Conservation (phyloP, 2,113 vertebrate species). For the Entomyzon cyanotis region DNA sequence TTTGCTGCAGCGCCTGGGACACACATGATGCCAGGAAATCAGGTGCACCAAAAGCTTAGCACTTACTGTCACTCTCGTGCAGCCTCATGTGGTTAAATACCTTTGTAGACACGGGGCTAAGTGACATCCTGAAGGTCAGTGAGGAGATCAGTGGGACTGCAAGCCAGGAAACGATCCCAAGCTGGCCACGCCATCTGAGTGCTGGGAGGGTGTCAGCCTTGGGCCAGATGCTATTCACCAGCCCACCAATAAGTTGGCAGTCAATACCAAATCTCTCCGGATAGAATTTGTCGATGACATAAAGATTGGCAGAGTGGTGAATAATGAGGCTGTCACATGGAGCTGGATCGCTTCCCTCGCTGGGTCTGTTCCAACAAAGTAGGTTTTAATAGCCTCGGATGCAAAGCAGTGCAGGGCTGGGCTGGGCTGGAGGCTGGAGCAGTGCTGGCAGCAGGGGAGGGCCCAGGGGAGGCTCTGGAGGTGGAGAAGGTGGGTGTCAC, state of each 20-base stretch:
- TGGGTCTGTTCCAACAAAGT: not conserved
- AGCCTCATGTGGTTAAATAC: not conserved
- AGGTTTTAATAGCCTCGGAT: not conserved
- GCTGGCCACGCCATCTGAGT: not conserved
- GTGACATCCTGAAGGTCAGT: not conserved
- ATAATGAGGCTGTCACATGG: conserved; percentile 4
- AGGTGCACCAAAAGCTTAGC: not conserved
- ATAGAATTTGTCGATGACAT: not conserved
- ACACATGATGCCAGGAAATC: not conserved
- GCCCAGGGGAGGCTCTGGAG: not conserved
- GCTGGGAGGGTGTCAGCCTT: not conserved
- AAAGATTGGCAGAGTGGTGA: conserved; percentile 35
- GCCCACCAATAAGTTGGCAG: conserved; percentile 28
- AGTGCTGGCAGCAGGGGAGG: not conserved
- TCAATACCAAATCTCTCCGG: not conserved
- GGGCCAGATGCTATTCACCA: not conserved
- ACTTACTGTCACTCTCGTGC: not conserved
- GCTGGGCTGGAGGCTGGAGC: not conserved
- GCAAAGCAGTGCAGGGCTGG: not conserved
- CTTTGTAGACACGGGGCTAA: not conserved
- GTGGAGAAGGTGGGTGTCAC: not conserved
- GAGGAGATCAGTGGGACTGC: not conserved
- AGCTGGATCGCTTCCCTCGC: not conserved
- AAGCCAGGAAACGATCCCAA: not conserved
- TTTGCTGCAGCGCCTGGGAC: not conserved